phyloP scores from a whole-genome alignment of 2,888 invertebrate genomes.

The Athripsodes cinereus region DNA sequence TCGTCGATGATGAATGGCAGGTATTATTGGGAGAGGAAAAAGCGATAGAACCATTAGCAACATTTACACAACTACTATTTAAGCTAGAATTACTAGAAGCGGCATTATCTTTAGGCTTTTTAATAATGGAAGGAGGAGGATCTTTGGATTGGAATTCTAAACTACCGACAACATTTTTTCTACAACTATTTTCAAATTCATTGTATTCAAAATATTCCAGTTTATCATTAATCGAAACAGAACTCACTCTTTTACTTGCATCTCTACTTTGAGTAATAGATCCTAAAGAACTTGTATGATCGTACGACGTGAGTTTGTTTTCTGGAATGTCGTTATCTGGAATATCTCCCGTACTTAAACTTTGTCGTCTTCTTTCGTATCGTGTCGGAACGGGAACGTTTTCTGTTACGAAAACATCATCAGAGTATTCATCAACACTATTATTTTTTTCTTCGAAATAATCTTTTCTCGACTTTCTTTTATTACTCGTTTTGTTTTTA shows the following conservation, averaged over 20 bases:
- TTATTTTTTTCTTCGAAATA: slow-evolving; percentile 2
- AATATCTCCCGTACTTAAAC: slow-evolving; percentile 22
- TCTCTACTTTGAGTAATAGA: neutral
- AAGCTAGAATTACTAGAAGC: slow-evolving; percentile 36
- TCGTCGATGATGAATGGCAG: slow-evolving; percentile 35
- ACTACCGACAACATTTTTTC: slow-evolving; percentile 6
- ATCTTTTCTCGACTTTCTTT: neutral
- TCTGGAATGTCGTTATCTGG: slow-evolving; percentile 7
- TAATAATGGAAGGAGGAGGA: slow-evolving; percentile 24
- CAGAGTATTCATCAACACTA: slow-evolving; percentile 14
- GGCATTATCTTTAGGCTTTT: slow-evolving; percentile 32
- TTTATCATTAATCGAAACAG: slow-evolving; percentile 28
- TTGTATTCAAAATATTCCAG: slow-evolving; percentile 29
- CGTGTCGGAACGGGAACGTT: neutral
- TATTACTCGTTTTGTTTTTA: neutral
- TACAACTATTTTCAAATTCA: too few species aligned
- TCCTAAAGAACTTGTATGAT: slow-evolving; percentile 15
- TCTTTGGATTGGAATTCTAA: slow-evolving; percentile 11
- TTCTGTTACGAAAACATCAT: slow-evolving; percentile 17
- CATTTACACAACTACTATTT: slow-evolving; percentile 52
- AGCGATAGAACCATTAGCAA: slow-evolving; percentile 55
- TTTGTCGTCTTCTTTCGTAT: slow-evolving; percentile 13
- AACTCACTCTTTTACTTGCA: slow-evolving; percentile 15
- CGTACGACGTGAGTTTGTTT: slow-evolving; percentile 7
- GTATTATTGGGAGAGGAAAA: slow-evolving; percentile 44